Base-by-base conservation (phyloP, 2,113 vertebrate genomes). In the Helogale parvula region DNA sequence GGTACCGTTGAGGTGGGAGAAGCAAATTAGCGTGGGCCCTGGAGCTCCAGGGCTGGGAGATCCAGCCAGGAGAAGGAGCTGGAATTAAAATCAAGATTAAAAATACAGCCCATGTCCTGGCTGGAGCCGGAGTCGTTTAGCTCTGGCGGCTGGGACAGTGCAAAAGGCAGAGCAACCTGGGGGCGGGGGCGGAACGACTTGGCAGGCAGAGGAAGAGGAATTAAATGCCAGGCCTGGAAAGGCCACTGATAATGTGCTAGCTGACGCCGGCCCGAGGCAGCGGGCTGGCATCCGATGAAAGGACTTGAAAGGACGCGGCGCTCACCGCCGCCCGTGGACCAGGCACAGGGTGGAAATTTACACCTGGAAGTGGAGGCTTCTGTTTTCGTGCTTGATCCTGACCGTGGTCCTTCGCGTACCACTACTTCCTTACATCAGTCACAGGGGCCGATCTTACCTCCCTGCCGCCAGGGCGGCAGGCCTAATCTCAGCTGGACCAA, bases 1-100 rank as follows among this genome's bases (percentile, higher is more conserved):
- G 41, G 97, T 81, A 95, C 90, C 86, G 90, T 38, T 45, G 88
- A 98, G 88, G 77, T 93, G 93, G 95, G 93, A 96, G 96, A 92
- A 79, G 93, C 88, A 93, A 90, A 98, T 97, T 79, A 97, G 96
- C 66, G 15, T 13, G 81, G 90, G 85, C 84, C 94, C 57, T 2
- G 0, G 90, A 90, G 95, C 87, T 76, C 35, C 0, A 5, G 57
- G 85, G 85, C 95, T 66, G 52, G 90, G 85, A 88, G 81, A 57
- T 15, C 2, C 14, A 63, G 87, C 91, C 91, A 35, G 71, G 92
- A 96, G 94, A 95, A 84, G 2, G 54, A 82, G 96, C 87, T 45
- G 15, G 96, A 96, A 83, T 76, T 69, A 89, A 94, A 82, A 94
- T 84, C 76, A 47, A 66, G 91, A 92, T 57, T 9, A 95, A 90